Evolutionary conservation across 2,113 vertebrate genomes (phyloP), one percentile per base, ranked within the genome.

Genomic region (Odocoileus virginianus): DNA sequence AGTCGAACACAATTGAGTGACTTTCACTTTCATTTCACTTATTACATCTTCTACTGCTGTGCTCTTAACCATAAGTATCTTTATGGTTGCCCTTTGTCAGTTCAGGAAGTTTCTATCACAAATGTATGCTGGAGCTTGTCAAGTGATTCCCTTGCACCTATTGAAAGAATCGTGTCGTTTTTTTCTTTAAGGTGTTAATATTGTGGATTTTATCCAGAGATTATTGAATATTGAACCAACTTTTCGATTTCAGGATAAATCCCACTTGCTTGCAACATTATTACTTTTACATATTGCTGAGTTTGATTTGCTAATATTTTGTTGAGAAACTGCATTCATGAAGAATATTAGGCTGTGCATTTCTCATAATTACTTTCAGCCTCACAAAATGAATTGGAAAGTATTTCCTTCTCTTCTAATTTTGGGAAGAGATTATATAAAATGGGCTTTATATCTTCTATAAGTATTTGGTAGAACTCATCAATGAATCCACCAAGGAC

Each of bases 251-350:
- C 6, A 33, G 45, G 28, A 83, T 67, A 92, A 87, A 76, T 78
- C 61, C 28, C 9, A 92, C 16, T 64, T 94, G 23, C 6, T 82
- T 76, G 13, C 81, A 57, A 60, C 43, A 81, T 90, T 54, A 76
- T 82, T 92, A 45, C 45, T 88, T 96, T 76, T 76, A 40, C 25
- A 61, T 81, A 87, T 79, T 93, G 7, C 11, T 87, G 61, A 91
- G 55, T 83, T 91, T 79, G 83, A 76, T 84, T 84, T 90, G 47
- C 36, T 52, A 86, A 87, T 55, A 82, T 94, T 94, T 94, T 95
- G 27, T 82, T 94, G 58, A 89, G 76, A 23, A 86, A 55, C 8
- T 71, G 45, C 13, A 78, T 88, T 90, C 23, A 57, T 81, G 45
- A 91, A 58, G 6, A 87, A 64, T 57, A 92, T 82, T 55, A 17